Percentiles rank a stretch among this genome's conserved stretches.
Evolutionary conservation across 2,888 invertebrate genomes (phyloP).

Genomic region (Colletes collaris): DNA sequence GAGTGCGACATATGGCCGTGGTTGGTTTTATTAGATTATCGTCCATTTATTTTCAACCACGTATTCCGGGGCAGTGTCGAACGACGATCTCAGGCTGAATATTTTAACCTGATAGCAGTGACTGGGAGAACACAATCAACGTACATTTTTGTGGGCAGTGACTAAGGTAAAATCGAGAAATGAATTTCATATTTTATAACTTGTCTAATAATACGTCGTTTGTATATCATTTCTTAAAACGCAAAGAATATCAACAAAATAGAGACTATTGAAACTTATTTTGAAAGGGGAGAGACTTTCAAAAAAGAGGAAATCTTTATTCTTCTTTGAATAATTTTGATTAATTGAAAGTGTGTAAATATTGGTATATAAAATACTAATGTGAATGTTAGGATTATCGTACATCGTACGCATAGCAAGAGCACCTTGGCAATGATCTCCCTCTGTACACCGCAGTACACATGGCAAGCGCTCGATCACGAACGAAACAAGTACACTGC

Average conservation of each 20-base stretch:
- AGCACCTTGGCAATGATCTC: neutral
- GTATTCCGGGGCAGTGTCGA: conserved; percentile 19
- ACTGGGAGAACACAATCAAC: neutral
- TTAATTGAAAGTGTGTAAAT: no score
- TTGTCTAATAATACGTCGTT: neutral
- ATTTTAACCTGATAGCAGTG: conserved; percentile 3
- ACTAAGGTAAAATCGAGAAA: conserved; percentile 19
- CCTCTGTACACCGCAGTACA: neutral
- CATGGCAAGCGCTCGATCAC: neutral
- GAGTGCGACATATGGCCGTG: conserved; percentile 76
- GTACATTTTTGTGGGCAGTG: neutral
- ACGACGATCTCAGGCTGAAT: conserved; percentile 7
- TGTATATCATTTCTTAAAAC: no score
- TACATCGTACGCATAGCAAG: no score
- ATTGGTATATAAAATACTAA: no score
- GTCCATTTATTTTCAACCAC: conserved; percentile 68
- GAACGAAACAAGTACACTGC: no score
- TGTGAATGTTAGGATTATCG: no score
- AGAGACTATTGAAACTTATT: no score
- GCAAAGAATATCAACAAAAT: no score
- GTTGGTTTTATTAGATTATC: conserved; percentile 78
- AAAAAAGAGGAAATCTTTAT: no score
- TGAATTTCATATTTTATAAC: neutral
- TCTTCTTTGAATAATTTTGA: no score
- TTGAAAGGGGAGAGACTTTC: no score